phyloP scores from a whole-genome alignment of 2,888 invertebrate genomes.

The Polia nebulosa region DNA sequence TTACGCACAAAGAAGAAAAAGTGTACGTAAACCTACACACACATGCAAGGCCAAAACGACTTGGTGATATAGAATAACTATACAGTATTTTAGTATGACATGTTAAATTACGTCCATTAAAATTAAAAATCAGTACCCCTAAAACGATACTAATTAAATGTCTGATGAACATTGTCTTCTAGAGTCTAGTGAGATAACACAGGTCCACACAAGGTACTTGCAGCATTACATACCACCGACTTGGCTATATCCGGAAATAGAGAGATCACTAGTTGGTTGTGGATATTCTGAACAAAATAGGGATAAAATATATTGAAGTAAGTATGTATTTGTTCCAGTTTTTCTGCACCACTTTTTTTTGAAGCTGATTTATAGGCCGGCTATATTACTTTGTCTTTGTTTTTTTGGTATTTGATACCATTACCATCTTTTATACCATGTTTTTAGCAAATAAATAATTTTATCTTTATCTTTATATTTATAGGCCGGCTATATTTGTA shows the following conservation, averaged over 20 bases:
- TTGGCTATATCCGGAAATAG: slow-evolving; percentile 48
- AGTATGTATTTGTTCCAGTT: background rate
- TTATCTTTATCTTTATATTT: no score
- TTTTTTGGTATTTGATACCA: no score
- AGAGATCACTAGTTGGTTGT: slow-evolving; percentile 24
- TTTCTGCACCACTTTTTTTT: background rate
- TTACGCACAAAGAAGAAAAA: no score
- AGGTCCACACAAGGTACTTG: slow-evolving; percentile 12
- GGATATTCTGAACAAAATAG: slow-evolving; percentile 46
- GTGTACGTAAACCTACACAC: no score
- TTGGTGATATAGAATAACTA: no score
- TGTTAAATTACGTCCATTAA: no score
- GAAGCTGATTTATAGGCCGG: background rate
- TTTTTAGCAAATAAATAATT: no score
- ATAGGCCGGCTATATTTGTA: no score
- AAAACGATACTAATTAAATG: slow-evolving; percentile 12
- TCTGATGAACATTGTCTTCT: background rate
- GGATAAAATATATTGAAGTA: slow-evolving; percentile 7
- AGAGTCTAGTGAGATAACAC: background rate
- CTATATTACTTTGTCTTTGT: no score
- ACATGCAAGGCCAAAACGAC: no score
- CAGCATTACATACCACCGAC: slow-evolving; percentile 49
- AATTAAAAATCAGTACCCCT: background rate
- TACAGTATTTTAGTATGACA: no score
- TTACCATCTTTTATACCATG: no score